Evolutionary conservation across 2,113 vertebrate species (phyloP).

Genomic region (Motacilla alba): DNA sequence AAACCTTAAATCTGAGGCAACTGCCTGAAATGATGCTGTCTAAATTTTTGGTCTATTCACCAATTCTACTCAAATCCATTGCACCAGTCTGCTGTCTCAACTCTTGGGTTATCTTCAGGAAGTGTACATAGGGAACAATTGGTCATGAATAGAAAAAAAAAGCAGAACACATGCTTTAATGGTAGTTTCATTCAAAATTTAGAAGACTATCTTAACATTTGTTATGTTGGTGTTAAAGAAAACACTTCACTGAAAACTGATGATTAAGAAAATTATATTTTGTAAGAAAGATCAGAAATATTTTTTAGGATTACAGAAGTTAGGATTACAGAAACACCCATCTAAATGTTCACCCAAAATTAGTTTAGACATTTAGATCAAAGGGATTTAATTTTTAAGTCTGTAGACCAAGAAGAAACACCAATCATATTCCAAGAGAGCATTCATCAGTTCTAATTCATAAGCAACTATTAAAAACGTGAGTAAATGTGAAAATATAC

Average conservation of each 20-base stretch:
- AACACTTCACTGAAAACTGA: neutral
- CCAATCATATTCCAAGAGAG: neutral
- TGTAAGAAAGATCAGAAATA: neutral
- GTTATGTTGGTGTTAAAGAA: neutral
- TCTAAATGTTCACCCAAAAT: neutral
- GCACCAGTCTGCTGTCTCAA: neutral
- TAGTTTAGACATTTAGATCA: neutral
- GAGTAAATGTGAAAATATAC: neutral
- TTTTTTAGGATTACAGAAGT: neutral
- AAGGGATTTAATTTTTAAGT: neutral
- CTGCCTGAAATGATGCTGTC: accelerated
- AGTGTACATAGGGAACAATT: neutral
- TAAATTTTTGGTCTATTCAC: neutral
- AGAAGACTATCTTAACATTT: neutral
- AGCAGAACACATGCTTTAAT: neutral
- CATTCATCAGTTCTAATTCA: neutral
- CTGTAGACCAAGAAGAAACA: neutral
- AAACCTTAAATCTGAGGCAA: neutral
- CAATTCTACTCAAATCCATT: neutral
- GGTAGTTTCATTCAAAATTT: neutral
- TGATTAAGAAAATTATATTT: neutral
- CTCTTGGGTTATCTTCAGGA: neutral
- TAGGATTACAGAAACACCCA: neutral
- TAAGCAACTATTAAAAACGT: neutral
- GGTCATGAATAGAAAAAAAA: neutral